Evolutionary conservation across 2,888 invertebrate genomes (phyloP), one percentile per base, ranked within the genome.

Genomic region (Anticlea derivata): DNA sequence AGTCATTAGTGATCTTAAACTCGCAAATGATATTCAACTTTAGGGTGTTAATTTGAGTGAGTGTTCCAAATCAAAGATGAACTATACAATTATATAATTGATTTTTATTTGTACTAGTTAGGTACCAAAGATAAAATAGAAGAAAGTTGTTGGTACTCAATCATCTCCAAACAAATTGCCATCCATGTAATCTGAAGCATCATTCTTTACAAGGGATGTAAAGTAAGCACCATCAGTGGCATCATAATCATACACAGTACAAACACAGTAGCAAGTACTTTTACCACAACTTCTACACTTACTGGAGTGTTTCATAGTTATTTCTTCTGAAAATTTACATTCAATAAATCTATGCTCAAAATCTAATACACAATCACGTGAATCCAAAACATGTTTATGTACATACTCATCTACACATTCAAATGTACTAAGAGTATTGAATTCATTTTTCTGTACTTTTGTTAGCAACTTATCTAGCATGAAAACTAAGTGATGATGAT

Each of bases 401-500:
- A 98, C 84, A 88, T 94, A 98, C 13, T 93, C 85, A 58, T 96
- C 87, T 17, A 97, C 95, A 65, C 92, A 91, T 43, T 92, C 84
- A 70, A 94, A 94, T 50, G 91, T 93, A 61, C 92, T 93, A 11
- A 97, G 88, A 60, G 92, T 92, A 81, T 98, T 98, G 72, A 99
- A 98, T 38, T 94, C 83, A 60, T 93, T 89, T 68, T 96, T 94
- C 67, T 96, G 93, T 39, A 92, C 83, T 68, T 94, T 95, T 0
- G 93, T 92, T 63, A 98, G 89, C 27, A 95, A 76, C 80, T 95
- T 95, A 69, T 98, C 97, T 69, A 97, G 91, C 99, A 99, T 99
- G 78, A 97, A 98, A 40, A 97, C 96, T 57, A 99, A 92, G 86
- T 99, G 99, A 78, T 99, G 98, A 85, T 99, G 99, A 72, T 99